Conservation (phyloP, 1,140 invertebrate species). For the Trichonephila clavata region DNA sequence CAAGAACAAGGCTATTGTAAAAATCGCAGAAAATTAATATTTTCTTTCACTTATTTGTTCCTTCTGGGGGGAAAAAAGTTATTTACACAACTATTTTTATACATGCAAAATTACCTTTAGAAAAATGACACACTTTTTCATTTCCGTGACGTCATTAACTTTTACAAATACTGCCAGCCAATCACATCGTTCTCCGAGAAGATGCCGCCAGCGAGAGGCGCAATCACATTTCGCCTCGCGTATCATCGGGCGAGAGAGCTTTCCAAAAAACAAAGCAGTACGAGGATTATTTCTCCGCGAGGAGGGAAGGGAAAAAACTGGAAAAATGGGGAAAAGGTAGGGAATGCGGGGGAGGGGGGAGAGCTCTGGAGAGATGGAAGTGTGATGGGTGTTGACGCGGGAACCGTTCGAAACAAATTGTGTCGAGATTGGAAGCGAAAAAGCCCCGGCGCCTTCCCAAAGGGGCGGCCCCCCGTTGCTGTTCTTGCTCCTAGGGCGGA, state of each 20-base stretch:
- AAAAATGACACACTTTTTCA: too few relatives aligned
- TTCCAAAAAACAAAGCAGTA: neutral
- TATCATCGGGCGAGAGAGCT: neutral
- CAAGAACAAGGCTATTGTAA: too few relatives aligned
- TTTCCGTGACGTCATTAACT: neutral
- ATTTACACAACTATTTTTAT: too few relatives aligned
- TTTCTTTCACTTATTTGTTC: too few relatives aligned
- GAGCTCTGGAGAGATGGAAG: neutral
- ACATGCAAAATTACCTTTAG: too few relatives aligned
- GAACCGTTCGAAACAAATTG: constrained; percentile 64
- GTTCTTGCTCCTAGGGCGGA: neutral
- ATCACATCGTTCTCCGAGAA: neutral
- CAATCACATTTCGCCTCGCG: neutral
- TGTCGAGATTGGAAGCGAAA: constrained; percentile 59
- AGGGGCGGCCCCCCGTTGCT: neutral
- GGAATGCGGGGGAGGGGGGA: neutral
- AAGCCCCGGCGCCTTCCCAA: neutral
- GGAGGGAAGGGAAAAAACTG: neutral
- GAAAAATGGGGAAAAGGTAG: neutral
- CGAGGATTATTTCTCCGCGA: too few relatives aligned
- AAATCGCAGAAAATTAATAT: too few relatives aligned
- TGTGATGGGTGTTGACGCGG: constrained; percentile 64
- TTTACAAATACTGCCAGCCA: constrained; percentile 9
- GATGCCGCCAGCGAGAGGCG: neutral
- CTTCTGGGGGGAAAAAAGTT: too few relatives aligned